Percentiles rank a stretch among this genome's conserved stretches.
These are phyloP conservation scores for Cathartes aura DNA, from an alignment of 2,113 vertebrate genomes.

Conservation along the genomic window DNA sequence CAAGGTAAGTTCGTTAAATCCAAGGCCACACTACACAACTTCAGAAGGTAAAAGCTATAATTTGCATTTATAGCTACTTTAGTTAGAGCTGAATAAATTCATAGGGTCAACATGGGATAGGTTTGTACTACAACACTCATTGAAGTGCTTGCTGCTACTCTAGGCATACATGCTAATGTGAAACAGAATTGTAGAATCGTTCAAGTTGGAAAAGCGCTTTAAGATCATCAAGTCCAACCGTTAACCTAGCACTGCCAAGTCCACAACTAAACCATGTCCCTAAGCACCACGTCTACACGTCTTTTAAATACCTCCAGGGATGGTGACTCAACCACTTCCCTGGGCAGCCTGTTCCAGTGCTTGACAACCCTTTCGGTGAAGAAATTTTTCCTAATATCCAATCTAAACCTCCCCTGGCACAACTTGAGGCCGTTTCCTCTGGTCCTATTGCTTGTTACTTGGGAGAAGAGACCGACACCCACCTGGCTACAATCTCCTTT, in stretches of 20 bases:
- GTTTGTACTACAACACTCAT: not conserved
- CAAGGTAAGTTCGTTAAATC: constrained; percentile 82
- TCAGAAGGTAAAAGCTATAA: not conserved
- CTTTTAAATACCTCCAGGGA: not conserved
- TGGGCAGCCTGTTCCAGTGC: not conserved
- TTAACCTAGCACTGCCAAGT: not conserved
- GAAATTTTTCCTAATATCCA: not conserved
- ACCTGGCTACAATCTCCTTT: not conserved
- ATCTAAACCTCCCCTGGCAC: not conserved
- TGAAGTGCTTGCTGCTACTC: not conserved
- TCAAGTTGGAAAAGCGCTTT: not conserved
- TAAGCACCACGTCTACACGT: not conserved
- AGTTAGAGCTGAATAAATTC: not conserved
- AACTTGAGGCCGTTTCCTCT: not conserved
- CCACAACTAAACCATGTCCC: not conserved
- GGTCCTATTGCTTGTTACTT: not conserved
- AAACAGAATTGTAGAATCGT: not conserved
- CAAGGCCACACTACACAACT: not conserved
- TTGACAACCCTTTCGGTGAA: not conserved
- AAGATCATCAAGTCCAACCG: not conserved
- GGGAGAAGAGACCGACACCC: not conserved
- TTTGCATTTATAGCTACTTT: not conserved
- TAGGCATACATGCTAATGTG: not conserved
- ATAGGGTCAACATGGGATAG: not conserved
- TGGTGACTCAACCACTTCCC: not conserved